Evolutionary conservation across 2,797 vertebrate genomes (phyloP), one percentile per base, ranked within the genome.

Genomic region (Psittacula echo): DNA sequence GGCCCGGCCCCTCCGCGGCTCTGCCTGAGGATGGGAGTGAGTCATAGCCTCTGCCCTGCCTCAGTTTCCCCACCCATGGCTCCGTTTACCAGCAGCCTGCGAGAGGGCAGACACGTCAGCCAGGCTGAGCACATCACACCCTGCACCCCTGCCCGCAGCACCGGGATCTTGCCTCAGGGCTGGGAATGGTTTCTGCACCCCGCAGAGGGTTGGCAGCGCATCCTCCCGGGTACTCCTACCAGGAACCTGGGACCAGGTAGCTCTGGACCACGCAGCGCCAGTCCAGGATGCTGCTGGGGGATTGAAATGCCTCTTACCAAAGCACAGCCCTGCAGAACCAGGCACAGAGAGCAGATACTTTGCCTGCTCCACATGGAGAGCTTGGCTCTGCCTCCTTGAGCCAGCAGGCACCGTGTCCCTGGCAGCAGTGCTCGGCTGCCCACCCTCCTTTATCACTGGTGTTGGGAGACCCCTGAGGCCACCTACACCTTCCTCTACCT

Each of bases 91-190:
- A 47, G n/a, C 1, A 61, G 61, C 50, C 76, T 89, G 48, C 0
- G 0, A 71, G 80, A 66, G 10, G 29, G 12, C 54, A 53, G 64
- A 50, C 13, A 37, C 14, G 0, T 54, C 60, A 64, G 44, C 15
- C 8, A 27, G 45, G 58, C 24, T 0, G 0, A 68, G 53, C 24
- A 26, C 62, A 32, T 14, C 60, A 13, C 0, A 0, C 15, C 8
- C n/a, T 7, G 8, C 15, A 12, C n/a, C 9, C 9, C 0, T 3
- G 24, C 9, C 1, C 1, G 29, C 22, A 27, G 19, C 8, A 9
- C 41, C 45, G 22, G 56, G 56, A 34, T 5, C 56, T 58, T 16
- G 7, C 19, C 48, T 37, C 0, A 0, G 26, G 44, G 42, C 48
- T 7, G 6, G 42, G 42, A 26, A n/a, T 0, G 3, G 4, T 34